Evolutionary conservation across 1,140 invertebrate species (phyloP).

Genomic region (Cecropterus lyciades): DNA sequence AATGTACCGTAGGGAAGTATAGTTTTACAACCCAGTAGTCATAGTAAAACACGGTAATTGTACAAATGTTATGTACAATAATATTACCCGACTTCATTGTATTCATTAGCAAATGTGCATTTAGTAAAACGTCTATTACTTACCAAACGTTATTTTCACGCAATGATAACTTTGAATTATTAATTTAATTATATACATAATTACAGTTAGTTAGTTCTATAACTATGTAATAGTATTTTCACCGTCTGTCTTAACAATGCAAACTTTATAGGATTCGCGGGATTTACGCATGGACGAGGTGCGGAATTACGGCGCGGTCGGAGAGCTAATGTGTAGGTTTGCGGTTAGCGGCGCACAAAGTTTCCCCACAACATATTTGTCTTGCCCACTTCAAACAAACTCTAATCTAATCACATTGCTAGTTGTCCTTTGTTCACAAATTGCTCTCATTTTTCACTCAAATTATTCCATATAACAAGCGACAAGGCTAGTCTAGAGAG

Average conservation of each 20-base stretch:
- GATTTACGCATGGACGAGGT: slow-evolving; percentile 29
- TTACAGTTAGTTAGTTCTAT: not conserved
- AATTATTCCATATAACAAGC: not conserved
- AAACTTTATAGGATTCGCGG: not conserved
- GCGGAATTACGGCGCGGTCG: slow-evolving; percentile 29
- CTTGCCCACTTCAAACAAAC: slow-evolving; percentile 49
- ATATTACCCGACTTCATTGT: too few species aligned
- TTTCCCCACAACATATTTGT: slow-evolving; percentile 47
- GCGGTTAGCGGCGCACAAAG: slow-evolving; percentile 51
- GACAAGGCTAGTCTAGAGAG: not conserved
- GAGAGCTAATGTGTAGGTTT: slow-evolving; percentile 45
- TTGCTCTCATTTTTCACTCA: not conserved
- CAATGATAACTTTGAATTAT: too few species aligned
- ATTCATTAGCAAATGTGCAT: too few species aligned
- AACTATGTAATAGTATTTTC: not conserved
- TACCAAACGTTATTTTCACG: too few species aligned
- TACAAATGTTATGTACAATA: too few species aligned
- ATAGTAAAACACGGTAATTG: too few species aligned
- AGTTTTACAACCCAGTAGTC: too few species aligned
- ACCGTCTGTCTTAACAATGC: too few species aligned
- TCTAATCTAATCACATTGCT: slow-evolving; percentile 10
- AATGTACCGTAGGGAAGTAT: too few species aligned
- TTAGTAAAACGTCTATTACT: too few species aligned
- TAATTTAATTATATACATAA: too few species aligned
- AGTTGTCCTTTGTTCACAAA: slow-evolving; percentile 4